Conservation (phyloP, 2,888 invertebrate species). For the Xestia ashworthii region DNA sequence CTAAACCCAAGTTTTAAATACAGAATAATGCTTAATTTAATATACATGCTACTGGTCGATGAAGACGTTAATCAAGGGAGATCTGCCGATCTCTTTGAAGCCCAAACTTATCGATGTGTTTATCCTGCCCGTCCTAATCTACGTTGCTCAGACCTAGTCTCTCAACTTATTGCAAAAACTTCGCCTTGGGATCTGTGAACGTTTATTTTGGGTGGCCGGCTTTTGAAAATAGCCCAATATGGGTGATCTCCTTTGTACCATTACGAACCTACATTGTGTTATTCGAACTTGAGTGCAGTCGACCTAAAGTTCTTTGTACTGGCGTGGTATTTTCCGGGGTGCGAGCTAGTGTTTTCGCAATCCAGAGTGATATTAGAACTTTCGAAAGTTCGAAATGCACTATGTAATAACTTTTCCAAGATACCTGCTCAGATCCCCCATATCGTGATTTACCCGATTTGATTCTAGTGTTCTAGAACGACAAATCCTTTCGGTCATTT, state of each 20-base stretch:
- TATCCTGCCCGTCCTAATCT: too few relatives aligned
- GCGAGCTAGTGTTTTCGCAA: background rate
- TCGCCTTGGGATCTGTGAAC: too few relatives aligned
- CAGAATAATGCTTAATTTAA: too few relatives aligned
- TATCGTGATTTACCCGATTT: background rate
- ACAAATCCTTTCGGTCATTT: background rate
- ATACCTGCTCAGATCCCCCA: background rate
- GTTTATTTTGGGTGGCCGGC: too few relatives aligned
- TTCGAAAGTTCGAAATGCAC: background rate
- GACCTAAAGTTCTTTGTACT: background rate
- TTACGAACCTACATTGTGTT: background rate
- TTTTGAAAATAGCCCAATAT: too few relatives aligned
- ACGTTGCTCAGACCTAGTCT: background rate
- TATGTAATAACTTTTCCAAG: background rate
- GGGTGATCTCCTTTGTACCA: background rate
- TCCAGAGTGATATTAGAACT: background rate
- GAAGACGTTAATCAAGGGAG: too few relatives aligned
- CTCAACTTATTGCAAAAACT: background rate
- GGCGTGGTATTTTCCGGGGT: background rate
- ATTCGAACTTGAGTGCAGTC: background rate
- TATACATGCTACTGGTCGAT: too few relatives aligned
- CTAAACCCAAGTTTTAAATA: too few relatives aligned
- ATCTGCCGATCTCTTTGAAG: too few relatives aligned
- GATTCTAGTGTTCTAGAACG: background rate
- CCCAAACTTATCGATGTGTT: too few relatives aligned